These are phyloP conservation scores for Amia ocellicauda DNA, from an alignment of 2,113 vertebrate species.

Conservation along the genomic window DNA sequence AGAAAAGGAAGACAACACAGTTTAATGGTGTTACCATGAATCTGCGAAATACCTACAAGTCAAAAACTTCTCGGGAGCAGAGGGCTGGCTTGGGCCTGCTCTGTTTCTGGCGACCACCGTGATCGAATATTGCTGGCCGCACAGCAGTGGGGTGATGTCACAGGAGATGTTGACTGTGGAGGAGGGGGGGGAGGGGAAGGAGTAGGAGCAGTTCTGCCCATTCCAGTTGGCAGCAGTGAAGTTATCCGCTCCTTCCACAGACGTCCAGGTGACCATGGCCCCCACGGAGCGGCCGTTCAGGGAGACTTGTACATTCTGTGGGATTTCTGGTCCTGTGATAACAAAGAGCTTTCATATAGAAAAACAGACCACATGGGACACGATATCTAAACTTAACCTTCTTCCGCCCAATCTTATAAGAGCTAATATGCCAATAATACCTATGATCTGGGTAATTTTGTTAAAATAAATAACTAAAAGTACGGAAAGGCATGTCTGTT, in stretches of 20 bases:
- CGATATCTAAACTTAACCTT: neutral
- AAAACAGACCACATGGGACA: neutral
- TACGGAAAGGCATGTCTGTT: no score
- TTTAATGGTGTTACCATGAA: no score
- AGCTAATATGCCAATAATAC: neutral
- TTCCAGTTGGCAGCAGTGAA: constrained; percentile 58
- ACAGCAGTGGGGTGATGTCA: constrained; percentile 62
- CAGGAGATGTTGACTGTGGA: constrained; percentile 57
- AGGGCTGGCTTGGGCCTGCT: constrained; percentile 74
- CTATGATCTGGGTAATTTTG: no score
- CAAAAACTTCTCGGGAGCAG: constrained; percentile 55
- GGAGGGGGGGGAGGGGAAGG: no score
- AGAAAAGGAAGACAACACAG: no score
- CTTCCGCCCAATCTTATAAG: neutral
- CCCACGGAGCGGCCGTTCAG: constrained; percentile 47
- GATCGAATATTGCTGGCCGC: constrained; percentile 70
- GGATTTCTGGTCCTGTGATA: constrained; percentile 53
- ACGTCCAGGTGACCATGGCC: constrained; percentile 63
- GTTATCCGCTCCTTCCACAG: constrained; percentile 60
- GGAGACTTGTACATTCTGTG: constrained; percentile 32
- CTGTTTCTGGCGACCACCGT: constrained; percentile 69
- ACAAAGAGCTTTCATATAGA: neutral
- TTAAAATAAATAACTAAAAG: no score
- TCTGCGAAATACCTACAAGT: constrained; percentile 64
- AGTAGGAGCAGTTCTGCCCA: constrained; percentile 64